phyloP scores from a whole-genome alignment of 2,113 vertebrate species.

The Plotosus lineatus region DNA sequence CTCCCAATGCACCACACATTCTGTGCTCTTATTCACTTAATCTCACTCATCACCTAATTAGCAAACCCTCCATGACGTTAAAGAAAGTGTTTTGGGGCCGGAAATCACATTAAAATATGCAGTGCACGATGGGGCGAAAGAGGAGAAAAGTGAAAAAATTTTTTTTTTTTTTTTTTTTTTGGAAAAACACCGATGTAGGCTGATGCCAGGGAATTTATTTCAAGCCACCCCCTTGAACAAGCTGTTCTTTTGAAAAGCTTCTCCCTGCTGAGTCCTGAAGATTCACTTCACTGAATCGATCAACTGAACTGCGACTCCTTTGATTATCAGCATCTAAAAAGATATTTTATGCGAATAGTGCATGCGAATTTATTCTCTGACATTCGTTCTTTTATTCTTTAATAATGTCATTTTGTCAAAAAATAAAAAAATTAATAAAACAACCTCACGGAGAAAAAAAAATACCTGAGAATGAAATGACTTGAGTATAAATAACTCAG shows the following conservation, averaged over 20 bases:
- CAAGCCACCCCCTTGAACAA: constrained; percentile 24
- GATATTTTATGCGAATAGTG: too few relatives aligned
- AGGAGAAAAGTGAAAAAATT: not conserved
- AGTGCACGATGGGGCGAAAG: not conserved
- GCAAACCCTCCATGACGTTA: constrained; percentile 18
- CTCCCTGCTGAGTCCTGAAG: not conserved
- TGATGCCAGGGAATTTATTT: constrained; percentile 28
- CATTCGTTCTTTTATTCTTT: too few relatives aligned
- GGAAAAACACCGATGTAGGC: constrained; percentile 12
- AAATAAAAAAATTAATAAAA: too few relatives aligned
- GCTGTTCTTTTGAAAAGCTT: constrained; percentile 19
- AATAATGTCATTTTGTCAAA: too few relatives aligned
- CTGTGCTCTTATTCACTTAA: not conserved
- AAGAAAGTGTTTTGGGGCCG: not conserved
- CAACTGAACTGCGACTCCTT: not conserved
- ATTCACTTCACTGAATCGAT: constrained; percentile 10
- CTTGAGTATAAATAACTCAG: too few relatives aligned
- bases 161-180: not conserved
- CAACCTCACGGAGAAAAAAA: too few relatives aligned
- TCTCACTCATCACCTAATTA: constrained; percentile 13
- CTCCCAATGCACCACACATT: not conserved
- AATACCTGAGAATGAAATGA: too few relatives aligned
- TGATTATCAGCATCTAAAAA: not conserved
- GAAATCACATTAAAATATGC: constrained; percentile 15
- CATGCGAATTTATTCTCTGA: too few relatives aligned